A percentile compares a stretch with the other conserved stretches of the same genome.
phyloP scores from a whole-genome alignment of 2,113 vertebrate genomes.

The Xenopus borealis region DNA sequence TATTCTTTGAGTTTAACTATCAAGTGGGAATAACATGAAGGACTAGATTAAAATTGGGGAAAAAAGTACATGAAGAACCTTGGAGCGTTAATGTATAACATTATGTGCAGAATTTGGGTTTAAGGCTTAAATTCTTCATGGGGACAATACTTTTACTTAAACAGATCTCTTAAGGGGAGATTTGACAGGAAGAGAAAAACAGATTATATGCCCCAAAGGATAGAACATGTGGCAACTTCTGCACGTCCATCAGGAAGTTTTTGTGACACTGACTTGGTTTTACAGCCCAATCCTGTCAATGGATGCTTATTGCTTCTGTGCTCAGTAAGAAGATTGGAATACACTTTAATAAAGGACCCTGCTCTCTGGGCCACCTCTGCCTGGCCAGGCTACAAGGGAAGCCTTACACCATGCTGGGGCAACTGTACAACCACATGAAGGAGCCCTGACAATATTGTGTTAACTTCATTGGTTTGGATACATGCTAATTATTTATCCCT shows the following conservation, averaged over 20 bases:
- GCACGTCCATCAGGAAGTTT: slow-evolving; percentile 55
- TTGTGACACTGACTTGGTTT: slow-evolving; percentile 53
- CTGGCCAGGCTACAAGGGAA: neutral
- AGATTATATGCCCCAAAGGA: slow-evolving; percentile 48
- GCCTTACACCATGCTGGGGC: neutral
- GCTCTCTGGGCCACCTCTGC: neutral
- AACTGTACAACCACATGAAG: neutral
- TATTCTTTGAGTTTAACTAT: neutral
- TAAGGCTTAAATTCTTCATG: neutral
- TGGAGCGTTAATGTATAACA: no score
- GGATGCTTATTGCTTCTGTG: slow-evolving; percentile 44
- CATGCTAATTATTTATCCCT: no score
- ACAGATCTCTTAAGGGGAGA: neutral
- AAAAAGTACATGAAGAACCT: no score
- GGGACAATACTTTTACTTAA: neutral
- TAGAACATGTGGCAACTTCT: slow-evolving; percentile 70
- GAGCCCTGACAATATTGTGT: no score
- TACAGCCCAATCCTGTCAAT: slow-evolving; percentile 42
- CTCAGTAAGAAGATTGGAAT: slow-evolving; percentile 41
- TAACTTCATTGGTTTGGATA: no score
- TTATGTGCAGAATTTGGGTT: neutral
- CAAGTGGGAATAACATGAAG: no score
- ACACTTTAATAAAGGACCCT: neutral
- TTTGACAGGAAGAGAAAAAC: neutral
- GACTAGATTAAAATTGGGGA: no score